phyloP scores from a whole-genome alignment of 2,888 invertebrate genomes.

The Uropetala carovei region DNA sequence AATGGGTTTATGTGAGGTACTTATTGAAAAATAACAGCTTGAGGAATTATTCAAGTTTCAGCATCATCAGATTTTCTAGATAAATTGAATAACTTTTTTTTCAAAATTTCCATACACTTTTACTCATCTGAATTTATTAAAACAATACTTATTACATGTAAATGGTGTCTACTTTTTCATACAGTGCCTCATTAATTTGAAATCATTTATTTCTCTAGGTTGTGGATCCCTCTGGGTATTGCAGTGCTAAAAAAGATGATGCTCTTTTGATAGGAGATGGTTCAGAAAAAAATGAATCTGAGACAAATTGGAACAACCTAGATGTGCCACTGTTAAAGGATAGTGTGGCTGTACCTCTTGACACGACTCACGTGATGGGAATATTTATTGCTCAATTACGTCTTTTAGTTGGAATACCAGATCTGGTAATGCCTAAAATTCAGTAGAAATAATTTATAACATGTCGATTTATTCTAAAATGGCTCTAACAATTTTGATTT shows the following conservation, averaged over 20 bases:
- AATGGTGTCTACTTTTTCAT: not conserved
- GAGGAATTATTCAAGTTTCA: too few relatives aligned
- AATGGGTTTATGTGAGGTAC: too few relatives aligned
- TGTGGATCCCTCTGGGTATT: slow-evolving; percentile 63
- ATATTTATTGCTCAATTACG: slow-evolving; percentile 87
- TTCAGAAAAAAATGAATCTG: not conserved
- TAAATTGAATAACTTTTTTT: too few relatives aligned
- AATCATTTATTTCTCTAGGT: not conserved
- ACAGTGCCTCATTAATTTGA: not conserved
- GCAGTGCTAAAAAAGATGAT: not conserved
- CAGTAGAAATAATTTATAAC: too few relatives aligned
- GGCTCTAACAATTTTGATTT: too few relatives aligned
- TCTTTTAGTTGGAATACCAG: slow-evolving; percentile 84
- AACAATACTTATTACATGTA: not conserved
- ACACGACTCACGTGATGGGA: slow-evolving; percentile 83
- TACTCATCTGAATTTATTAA: not conserved
- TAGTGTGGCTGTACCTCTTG: slow-evolving; percentile 72
- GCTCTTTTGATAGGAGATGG: not conserved
- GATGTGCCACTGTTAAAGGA: slow-evolving; percentile 56
- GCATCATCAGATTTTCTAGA: too few relatives aligned
- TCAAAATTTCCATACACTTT: not conserved
- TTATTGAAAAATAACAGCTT: too few relatives aligned
- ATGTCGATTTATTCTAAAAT: too few relatives aligned
- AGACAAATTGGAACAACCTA: not conserved
- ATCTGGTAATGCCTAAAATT: slow-evolving; percentile 75